phyloP scores from a whole-genome alignment of 1,140 invertebrate species.

The Tribolium castaneum region DNA sequence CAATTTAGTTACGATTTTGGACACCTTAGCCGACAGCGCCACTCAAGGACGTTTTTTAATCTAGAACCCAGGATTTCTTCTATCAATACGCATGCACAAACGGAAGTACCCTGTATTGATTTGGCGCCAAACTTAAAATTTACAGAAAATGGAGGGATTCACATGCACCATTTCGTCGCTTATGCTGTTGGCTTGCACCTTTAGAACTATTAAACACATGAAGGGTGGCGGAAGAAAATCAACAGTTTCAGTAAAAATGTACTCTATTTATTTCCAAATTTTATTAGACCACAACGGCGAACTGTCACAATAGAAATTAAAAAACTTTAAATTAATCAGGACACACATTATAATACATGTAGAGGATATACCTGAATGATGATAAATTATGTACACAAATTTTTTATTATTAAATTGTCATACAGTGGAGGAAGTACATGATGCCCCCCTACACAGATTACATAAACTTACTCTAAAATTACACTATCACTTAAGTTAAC shows the following conservation, averaged over 20 bases:
- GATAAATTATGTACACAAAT: constrained; percentile 46
- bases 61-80: constrained; percentile 38
- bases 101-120: constrained; percentile 44
- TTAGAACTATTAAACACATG: too few relatives aligned
- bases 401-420: constrained; percentile 48
- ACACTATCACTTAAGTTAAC: constrained; percentile 40
- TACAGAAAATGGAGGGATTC: neutral
- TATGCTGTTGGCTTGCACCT: too few relatives aligned
- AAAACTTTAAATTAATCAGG: constrained; percentile 2
- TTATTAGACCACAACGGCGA: neutral
- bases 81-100: constrained; percentile 43
- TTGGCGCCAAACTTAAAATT: neutral
- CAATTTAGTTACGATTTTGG: constrained; percentile 45
- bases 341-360: constrained; percentile 2
- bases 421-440: constrained; percentile 46
- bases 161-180: too few relatives aligned
- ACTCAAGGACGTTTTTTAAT: constrained; percentile 51
- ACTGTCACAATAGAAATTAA: neutral
- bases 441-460: constrained; percentile 41
- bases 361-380: constrained; percentile 21
- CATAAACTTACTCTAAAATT: constrained; percentile 47
- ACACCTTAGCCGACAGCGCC: constrained; percentile 47
- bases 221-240: neutral
- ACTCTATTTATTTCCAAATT: neutral
- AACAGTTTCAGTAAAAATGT: neutral